A percentile compares a stretch with the other conserved stretches of the same genome.
Conservation (phyloP, 2,797 vertebrate species). For the Mus caroli region DNA sequence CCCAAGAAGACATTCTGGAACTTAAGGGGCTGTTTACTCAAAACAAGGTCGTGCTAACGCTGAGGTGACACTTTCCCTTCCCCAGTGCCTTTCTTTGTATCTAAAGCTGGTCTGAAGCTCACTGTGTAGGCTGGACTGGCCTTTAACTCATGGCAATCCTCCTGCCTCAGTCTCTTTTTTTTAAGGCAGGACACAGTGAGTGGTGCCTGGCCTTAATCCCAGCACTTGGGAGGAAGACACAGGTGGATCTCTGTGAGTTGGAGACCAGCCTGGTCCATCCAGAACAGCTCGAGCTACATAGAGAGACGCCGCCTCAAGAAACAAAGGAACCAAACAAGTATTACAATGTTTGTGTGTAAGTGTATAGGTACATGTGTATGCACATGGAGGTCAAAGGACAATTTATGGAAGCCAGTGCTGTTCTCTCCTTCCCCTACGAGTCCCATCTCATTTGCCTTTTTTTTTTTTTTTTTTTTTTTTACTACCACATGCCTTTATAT, state of each 20-base stretch:
- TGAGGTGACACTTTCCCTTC: neutral
- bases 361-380: neutral
- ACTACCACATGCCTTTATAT: neutral
- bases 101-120: no score
- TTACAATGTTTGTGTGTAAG: neutral
- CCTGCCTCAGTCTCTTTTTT: neutral
- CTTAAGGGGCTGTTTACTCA: conserved; percentile 14
- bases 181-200: neutral
- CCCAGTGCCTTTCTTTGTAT: neutral
- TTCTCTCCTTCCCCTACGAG: neutral
- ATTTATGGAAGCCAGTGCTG: neutral
- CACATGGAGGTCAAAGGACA: neutral
- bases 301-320: neutral
- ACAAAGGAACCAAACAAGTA: neutral
- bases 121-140: neutral
- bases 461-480: neutral
- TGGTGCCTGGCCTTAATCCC: neutral
- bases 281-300: neutral
- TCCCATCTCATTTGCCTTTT: neutral
- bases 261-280: neutral
- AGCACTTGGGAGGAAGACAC: neutral
- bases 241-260: neutral
- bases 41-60: conserved; percentile 23
- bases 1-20: neutral
- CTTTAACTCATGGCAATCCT: neutral